Percentiles rank a stretch among this genome's conserved stretches.
Conservation (phyloP, 2,888 invertebrate species). For the Nymphalis c-album region DNA sequence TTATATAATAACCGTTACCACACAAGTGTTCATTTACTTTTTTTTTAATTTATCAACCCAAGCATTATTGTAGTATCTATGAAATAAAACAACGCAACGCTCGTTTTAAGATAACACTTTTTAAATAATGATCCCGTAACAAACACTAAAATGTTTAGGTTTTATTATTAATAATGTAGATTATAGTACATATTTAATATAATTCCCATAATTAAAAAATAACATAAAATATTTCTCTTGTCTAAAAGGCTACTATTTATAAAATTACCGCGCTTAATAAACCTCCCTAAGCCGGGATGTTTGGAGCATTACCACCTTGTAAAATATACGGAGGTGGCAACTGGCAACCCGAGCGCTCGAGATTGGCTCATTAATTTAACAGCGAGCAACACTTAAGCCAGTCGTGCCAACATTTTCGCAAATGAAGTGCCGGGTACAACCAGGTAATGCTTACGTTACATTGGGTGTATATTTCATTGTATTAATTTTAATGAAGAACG, state of each 20-base stretch:
- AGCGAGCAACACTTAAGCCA: constrained; percentile 79
- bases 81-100: too few species aligned
- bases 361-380: constrained; percentile 82
- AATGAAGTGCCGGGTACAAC: constrained; percentile 74
- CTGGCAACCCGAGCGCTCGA: constrained; percentile 57
- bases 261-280: constrained; percentile 35
- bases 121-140: too few species aligned
- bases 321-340: constrained; percentile 73
- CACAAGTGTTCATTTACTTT: too few species aligned
- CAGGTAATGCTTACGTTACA: constrained; percentile 5
- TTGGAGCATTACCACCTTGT: constrained; percentile 77
- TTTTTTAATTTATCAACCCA: too few species aligned
- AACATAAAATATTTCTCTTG: too few species aligned
- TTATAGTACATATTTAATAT: background rate
- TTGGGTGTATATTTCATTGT: constrained; percentile 1
- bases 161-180: too few species aligned
- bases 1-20: too few species aligned
- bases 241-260: constrained; percentile 17
- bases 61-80: too few species aligned
- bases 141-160: too few species aligned
- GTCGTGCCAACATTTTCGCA: constrained; percentile 76
- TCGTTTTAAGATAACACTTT: too few species aligned
- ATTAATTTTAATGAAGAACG: background rate
- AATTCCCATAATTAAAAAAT: background rate
- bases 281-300: constrained; percentile 19